phyloP scores from a whole-genome alignment of 2,888 invertebrate genomes.

The Cordylochernes scorpioides region DNA sequence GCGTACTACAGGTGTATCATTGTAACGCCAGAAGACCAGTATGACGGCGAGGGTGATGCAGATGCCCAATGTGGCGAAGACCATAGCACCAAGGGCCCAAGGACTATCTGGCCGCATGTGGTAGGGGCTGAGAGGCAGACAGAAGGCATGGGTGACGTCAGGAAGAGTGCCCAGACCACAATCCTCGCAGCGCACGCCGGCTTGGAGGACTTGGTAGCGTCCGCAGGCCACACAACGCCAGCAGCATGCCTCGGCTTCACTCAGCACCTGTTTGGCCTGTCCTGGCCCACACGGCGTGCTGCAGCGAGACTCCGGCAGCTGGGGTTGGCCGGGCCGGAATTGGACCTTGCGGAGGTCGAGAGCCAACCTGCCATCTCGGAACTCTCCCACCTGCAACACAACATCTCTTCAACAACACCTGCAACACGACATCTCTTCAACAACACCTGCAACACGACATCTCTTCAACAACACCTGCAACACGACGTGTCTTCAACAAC shows the following conservation, averaged over 20 bases:
- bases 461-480: too few species aligned
- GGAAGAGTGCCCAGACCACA: slow-evolving; percentile 59
- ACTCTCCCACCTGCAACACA: slow-evolving; percentile 42
- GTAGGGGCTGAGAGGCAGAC: slow-evolving; percentile 26
- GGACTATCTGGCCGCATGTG: slow-evolving; percentile 35
- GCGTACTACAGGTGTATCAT: slow-evolving; percentile 24
- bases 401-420: too few species aligned
- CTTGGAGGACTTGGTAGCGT: slow-evolving; percentile 49
- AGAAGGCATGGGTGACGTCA: slow-evolving; percentile 36
- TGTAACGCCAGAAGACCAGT: slow-evolving; percentile 20
- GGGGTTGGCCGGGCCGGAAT: slow-evolving; percentile 9
- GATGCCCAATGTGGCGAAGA: slow-evolving; percentile 25
- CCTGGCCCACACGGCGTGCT: slow-evolving; percentile 61
- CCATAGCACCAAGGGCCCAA: slow-evolving; percentile 80
- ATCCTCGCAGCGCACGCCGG: slow-evolving; percentile 53
- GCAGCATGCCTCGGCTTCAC: slow-evolving; percentile 76
- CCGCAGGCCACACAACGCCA: slow-evolving; percentile 81
- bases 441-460: too few species aligned
- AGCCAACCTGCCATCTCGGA: slow-evolving; percentile 47
- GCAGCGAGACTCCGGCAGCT: slow-evolving; percentile 58
- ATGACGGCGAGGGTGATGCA: slow-evolving; percentile 19
- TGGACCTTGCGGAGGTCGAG: slow-evolving; percentile 28
- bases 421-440: too few species aligned
- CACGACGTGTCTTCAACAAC: too few species aligned
- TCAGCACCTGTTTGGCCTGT: slow-evolving; percentile 68